These are phyloP conservation scores for Fratercula arctica DNA, from an alignment of 2,797 vertebrate genomes.

Conservation along the genomic window DNA sequence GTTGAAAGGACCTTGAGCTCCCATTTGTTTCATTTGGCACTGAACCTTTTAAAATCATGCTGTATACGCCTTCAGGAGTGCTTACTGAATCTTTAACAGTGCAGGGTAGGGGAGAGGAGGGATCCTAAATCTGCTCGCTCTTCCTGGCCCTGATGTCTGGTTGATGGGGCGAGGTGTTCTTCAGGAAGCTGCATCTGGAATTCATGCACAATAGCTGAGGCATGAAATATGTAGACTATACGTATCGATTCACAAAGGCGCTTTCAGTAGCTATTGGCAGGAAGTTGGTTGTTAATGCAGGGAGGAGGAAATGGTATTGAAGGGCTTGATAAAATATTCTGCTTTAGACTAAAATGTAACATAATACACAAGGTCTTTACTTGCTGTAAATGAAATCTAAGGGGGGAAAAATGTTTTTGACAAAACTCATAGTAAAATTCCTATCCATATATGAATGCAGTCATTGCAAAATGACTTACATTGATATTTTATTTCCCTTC, in stretches of 20 bases:
- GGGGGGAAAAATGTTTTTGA: background rate
- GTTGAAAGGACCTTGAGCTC: background rate
- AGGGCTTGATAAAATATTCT: background rate
- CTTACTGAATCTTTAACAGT: background rate
- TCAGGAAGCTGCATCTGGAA: slow-evolving; percentile 40
- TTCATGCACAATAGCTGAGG: background rate
- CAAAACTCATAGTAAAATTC: background rate
- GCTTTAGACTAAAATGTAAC: background rate
- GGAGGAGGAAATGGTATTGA: slow-evolving; percentile 11
- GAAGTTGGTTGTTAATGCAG: slow-evolving; percentile 4
- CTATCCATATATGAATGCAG: background rate
- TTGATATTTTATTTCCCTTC: background rate
- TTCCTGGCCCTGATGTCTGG: background rate
- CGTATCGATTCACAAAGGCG: background rate
- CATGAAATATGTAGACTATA: background rate
- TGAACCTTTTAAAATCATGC: background rate
- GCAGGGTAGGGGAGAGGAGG: background rate
- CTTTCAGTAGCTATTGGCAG: slow-evolving; percentile 22
- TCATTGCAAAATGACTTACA: background rate
- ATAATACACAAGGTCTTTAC: background rate
- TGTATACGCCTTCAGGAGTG: background rate
- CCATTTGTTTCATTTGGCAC: background rate
- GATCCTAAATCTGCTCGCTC: background rate
- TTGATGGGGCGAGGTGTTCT: background rate
- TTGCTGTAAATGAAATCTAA: background rate